Percentiles rank a stretch among this genome's conserved stretches.
Evolutionary conservation across 2,888 invertebrate genomes (phyloP).

Genomic region (Zonitis immaculata): DNA sequence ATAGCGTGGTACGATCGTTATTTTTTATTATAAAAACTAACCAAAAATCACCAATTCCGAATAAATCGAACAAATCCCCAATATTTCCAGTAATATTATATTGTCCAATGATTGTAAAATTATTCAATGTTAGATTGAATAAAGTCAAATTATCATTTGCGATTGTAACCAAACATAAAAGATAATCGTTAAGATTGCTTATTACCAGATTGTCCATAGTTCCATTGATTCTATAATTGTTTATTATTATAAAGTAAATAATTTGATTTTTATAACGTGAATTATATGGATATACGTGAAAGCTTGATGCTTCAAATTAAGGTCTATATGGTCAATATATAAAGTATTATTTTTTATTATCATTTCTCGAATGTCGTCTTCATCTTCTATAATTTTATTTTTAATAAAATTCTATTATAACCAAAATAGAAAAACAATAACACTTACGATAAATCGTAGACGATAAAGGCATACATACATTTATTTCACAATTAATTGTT

Average conservation of each 20-base stretch:
- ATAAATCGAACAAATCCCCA: slow-evolving; percentile 27
- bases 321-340: slow-evolving; percentile 4
- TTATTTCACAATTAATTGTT: not conserved
- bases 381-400: not conserved
- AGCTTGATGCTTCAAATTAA: slow-evolving; percentile 9
- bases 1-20: no score
- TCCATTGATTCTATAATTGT: slow-evolving; percentile 14
- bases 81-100: slow-evolving; percentile 24
- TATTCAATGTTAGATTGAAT: slow-evolving; percentile 22
- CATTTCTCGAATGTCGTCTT: not conserved
- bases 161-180: slow-evolving; percentile 3
- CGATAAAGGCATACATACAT: not conserved
- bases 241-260: no score
- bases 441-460: not conserved
- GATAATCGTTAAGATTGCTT: slow-evolving; percentile 9
- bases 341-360: not conserved
- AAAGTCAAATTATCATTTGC: not conserved
- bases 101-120: slow-evolving; percentile 17
- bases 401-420: not conserved
- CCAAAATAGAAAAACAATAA: not conserved
- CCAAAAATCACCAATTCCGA: slow-evolving; percentile 23
- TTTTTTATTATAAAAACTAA: slow-evolving; percentile 2
- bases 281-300: slow-evolving; percentile 7
- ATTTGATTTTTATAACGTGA: not conserved
- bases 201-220: slow-evolving; percentile 16